These are phyloP conservation scores for Seriola rivoliana DNA, from an alignment of 2,113 vertebrate species.

Conservation along the genomic window DNA sequence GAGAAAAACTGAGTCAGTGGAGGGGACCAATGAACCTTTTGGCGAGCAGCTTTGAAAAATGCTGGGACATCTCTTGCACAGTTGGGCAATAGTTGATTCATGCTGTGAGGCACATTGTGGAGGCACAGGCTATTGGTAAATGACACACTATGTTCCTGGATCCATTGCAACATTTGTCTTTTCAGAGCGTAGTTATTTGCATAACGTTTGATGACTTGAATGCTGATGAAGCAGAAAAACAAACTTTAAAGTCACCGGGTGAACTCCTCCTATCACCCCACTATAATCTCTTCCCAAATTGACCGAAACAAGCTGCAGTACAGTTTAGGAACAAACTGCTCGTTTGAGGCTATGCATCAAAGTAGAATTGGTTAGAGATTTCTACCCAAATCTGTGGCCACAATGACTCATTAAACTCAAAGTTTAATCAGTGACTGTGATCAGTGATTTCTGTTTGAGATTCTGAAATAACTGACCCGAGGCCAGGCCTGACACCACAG, in stretches of 20 bases:
- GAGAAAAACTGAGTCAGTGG: background rate
- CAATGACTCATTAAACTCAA: no score
- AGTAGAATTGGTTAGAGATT: background rate
- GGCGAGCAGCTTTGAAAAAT: background rate
- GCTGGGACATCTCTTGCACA: background rate
- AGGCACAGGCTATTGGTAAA: background rate
- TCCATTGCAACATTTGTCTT: conserved; percentile 12
- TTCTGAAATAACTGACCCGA: background rate
- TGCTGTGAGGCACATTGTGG: background rate
- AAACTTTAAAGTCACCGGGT: background rate
- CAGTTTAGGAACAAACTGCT: background rate
- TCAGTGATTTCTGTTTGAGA: background rate
- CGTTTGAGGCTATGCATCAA: background rate
- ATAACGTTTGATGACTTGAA: background rate
- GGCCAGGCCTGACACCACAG: background rate
- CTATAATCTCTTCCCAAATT: background rate
- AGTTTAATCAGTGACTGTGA: no score
- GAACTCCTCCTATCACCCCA: background rate
- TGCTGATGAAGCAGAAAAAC: conserved; percentile 28
- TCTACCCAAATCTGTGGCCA: background rate
- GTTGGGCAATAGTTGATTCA: conserved; percentile 9
- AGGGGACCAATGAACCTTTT: background rate
- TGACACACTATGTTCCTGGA: background rate
- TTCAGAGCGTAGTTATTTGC: background rate
- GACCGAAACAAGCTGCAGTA: background rate